Percentiles rank a stretch among this genome's conserved stretches.
Conservation (phyloP, 2,888 invertebrate genomes). For the Adineta ricciae region DNA sequence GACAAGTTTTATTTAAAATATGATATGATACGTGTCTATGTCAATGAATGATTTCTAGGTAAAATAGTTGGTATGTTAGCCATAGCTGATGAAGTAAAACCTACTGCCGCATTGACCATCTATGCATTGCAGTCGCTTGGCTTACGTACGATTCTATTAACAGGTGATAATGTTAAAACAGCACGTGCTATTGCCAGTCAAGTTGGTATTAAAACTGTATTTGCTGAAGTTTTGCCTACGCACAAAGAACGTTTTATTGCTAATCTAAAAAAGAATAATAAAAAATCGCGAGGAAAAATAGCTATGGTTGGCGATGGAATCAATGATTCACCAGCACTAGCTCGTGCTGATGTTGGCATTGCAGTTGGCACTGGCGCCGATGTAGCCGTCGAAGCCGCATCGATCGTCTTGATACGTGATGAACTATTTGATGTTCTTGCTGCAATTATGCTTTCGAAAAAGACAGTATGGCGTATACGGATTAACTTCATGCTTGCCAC, state of each 20-base stretch:
- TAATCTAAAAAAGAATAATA: slow-evolving; percentile 63
- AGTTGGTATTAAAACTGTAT: slow-evolving; percentile 85
- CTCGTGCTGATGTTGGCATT: slow-evolving; percentile 93
- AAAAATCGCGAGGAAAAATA: slow-evolving; percentile 55
- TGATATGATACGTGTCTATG: too few species aligned
- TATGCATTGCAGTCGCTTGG: slow-evolving; percentile 76
- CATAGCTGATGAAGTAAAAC: slow-evolving; percentile 90
- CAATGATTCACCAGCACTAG: slow-evolving; percentile 93
- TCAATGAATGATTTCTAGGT: background rate
- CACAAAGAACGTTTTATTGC: slow-evolving; percentile 68
- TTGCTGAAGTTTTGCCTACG: slow-evolving; percentile 91
- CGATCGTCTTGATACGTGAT: slow-evolving; percentile 91
- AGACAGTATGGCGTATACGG: slow-evolving; percentile 74
- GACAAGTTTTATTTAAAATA: background rate
- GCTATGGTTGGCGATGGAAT: slow-evolving; percentile 99
- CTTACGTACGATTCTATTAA: slow-evolving; percentile 81
- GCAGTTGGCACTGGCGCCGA: slow-evolving; percentile 96
- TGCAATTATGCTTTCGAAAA: slow-evolving; percentile 77
- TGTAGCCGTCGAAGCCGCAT: slow-evolving; percentile 95
- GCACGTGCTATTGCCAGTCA: slow-evolving; percentile 82
- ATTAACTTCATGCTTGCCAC: slow-evolving; percentile 92
- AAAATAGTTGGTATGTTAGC: slow-evolving; percentile 70
- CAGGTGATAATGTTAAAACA: slow-evolving; percentile 91
- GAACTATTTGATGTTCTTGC: slow-evolving; percentile 89
- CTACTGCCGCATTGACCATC: slow-evolving; percentile 84